Evolutionary conservation across 2,888 invertebrate species (phyloP), one percentile per base, ranked within the genome.

Genomic region (Hyalella azteca): DNA sequence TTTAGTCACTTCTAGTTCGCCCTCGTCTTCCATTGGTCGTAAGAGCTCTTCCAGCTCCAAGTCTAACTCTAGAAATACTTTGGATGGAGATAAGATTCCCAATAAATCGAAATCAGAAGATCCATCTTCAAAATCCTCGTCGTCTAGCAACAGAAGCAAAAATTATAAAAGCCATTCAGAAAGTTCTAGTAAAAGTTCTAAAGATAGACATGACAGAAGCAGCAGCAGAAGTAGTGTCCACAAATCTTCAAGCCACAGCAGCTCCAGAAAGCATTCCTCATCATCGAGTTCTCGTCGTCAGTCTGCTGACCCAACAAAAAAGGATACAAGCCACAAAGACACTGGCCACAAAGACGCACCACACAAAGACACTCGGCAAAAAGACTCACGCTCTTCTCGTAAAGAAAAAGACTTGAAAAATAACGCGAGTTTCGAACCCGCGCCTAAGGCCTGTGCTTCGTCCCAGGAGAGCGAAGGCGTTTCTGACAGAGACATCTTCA

Each of bases 81-180:
- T 36, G 5, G 66, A 66, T 32, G 36, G 39, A n/a, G 66, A 66
- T 0, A 32, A 15, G 29, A 29, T 7, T n/a, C 36, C 4, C 11
- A 19, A 66, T 5, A 32, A 66, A 36, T 36, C 36, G 5, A 15
- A 66, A n/a, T 5, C 66, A 4, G 36, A 66, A 9, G 36, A 36
- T 36, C 32, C 4, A 29, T 54, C 26, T 26, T 54, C 26, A 26
- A 50, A 32, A 1, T 9, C 19, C 29, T 40, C 59, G 41, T 40
- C 78, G 78, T 66, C 5, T 75, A 73, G 3, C 73, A 66, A n/a
- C 45, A 79, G 77, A 29, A 79, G 66, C 60, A 48, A 40, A 29
- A 79, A n/a, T n/a, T n/a, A n/a, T n/a, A n/a, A n/a, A 77, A 77
- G 54, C 50, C 49, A 60, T 59, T 41, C 40, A n/a, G 60, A 73